A percentile compares a stretch with the other conserved stretches of the same genome.
These are phyloP conservation scores for Esperia sulphurella DNA, from an alignment of 2,888 invertebrate species.

Conservation along the genomic window DNA sequence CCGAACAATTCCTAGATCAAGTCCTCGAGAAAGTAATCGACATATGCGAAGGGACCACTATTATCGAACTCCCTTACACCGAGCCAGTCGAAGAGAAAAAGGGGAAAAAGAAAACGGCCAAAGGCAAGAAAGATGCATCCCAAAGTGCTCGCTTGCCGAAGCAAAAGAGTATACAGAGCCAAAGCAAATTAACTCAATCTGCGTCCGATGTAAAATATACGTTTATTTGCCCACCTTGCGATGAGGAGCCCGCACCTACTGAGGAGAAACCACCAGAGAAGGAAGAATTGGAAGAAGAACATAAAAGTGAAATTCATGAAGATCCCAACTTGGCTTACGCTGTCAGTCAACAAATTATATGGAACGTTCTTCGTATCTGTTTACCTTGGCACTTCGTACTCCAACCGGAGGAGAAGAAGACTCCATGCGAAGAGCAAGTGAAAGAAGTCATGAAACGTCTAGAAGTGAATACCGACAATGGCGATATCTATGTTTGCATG, in stretches of 20 bases:
- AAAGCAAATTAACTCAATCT: constrained; percentile 40
- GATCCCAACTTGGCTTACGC: constrained; percentile 51
- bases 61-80: constrained; percentile 51
- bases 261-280: constrained; percentile 41
- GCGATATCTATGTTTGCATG: constrained; percentile 58
- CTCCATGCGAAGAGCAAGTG: constrained; percentile 46
- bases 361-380: constrained; percentile 60
- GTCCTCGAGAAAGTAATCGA: constrained; percentile 48
- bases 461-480: constrained; percentile 54
- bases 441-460: constrained; percentile 39
- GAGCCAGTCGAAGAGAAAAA: constrained; percentile 44
- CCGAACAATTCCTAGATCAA: constrained; percentile 46
- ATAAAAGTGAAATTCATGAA: constrained; percentile 33
- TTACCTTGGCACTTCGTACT: constrained; percentile 64
- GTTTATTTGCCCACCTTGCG: constrained; percentile 59
- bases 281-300: constrained; percentile 43
- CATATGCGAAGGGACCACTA: constrained; percentile 53
- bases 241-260: constrained; percentile 30
- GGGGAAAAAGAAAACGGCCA: constrained; percentile 25
- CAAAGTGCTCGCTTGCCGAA: constrained; percentile 49
- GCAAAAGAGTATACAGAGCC: constrained; percentile 26
- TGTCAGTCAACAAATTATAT: constrained; percentile 55
- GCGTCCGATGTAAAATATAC: constrained; percentile 45
- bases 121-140: constrained; percentile 27
- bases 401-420: constrained; percentile 43